phyloP scores from a whole-genome alignment of 2,113 vertebrate species.

The Pseudopodoces humilis region DNA sequence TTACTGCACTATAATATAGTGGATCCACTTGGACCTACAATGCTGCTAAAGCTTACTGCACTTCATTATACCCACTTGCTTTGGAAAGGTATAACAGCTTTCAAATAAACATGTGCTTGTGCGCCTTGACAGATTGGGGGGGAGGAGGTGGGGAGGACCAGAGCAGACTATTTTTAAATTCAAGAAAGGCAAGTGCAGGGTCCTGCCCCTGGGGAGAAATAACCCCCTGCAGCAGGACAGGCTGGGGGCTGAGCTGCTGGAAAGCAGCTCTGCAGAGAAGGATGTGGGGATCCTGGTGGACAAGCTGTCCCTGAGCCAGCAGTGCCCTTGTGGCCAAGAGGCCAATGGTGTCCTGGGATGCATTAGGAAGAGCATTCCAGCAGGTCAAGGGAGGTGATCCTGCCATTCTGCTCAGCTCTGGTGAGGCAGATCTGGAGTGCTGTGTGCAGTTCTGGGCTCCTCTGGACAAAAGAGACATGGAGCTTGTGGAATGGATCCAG shows the following conservation, averaged over 20 bases:
- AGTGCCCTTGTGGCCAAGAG: not conserved
- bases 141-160: not conserved
- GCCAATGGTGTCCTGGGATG: fast-evolving
- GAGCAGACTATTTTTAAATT: not conserved
- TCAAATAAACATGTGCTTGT: not conserved
- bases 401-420: not conserved
- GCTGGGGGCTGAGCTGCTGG: not conserved
- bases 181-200: not conserved
- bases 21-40: not conserved
- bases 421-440: not conserved
- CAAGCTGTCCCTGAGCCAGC: not conserved
- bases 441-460: not conserved
- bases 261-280: not conserved
- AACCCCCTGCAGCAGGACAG: not conserved
- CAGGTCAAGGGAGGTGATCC: not conserved
- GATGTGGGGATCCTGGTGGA: not conserved
- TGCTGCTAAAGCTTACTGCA: not conserved
- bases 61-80: not conserved
- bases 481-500: not conserved
- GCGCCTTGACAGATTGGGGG: not conserved
- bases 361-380: not conserved
- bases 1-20: not conserved
- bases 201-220: not conserved
- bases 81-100: not conserved
- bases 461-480: not conserved